Evolutionary conservation across 2,797 vertebrate species (phyloP).

Genomic region (Epinephelus awoara): DNA sequence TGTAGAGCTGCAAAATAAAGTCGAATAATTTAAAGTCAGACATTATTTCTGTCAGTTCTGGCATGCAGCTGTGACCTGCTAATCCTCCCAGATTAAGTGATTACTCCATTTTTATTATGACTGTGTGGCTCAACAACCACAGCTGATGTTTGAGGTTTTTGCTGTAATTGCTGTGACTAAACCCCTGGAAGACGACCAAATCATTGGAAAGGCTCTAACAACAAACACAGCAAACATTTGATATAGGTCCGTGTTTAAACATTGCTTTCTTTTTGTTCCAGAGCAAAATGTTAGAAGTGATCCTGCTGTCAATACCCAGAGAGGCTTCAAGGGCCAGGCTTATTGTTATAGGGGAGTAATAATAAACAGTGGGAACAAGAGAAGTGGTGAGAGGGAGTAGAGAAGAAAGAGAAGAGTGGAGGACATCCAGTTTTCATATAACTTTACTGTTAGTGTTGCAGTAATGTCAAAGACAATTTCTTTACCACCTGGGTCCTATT

Average conservation of each 20-base stretch:
- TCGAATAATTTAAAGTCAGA: neutral
- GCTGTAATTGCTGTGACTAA: conserved; percentile 44
- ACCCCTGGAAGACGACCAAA: conserved; percentile 23
- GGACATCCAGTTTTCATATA: conserved; percentile 66
- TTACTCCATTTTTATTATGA: conserved; percentile 39
- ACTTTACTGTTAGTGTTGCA: neutral
- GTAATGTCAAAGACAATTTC: neutral
- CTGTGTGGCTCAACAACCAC: conserved; percentile 13
- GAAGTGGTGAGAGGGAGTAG: neutral
- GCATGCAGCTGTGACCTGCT: neutral
- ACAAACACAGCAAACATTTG: conserved; percentile 33
- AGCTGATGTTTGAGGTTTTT: conserved; percentile 43
- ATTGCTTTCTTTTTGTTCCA: conserved; percentile 1
- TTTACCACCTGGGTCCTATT: neutral
- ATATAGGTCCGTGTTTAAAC: conserved; percentile 11
- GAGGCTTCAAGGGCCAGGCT: conserved; percentile 36
- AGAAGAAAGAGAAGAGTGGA: neutral
- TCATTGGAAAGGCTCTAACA: conserved; percentile 21
- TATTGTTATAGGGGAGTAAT: conserved; percentile 45
- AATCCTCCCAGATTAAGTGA: conserved; percentile 17
- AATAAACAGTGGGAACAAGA: conserved; percentile 25
- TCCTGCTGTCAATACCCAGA: conserved; percentile 20
- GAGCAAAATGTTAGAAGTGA: conserved; percentile 27
- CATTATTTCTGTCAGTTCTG: conserved; percentile 11
- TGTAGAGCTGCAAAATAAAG: neutral